Conservation (phyloP, 2,888 invertebrate genomes). For the Nematopogon swammerdamellus region DNA sequence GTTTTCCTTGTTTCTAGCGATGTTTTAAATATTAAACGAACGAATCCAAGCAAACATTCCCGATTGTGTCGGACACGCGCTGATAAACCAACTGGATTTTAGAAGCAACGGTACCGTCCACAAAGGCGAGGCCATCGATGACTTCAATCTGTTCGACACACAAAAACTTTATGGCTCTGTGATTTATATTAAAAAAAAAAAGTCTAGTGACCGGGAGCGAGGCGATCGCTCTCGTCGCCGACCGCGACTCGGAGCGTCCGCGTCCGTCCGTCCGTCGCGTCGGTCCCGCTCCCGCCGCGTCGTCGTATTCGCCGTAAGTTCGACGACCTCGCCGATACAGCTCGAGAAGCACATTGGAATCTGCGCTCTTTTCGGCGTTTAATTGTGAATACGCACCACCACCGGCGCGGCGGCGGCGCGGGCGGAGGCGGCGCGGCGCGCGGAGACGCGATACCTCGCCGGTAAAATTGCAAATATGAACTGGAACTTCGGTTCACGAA, state of each 20-base stretch:
- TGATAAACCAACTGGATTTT: no score
- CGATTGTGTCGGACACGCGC: no score
- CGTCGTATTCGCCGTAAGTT: slow-evolving; percentile 17
- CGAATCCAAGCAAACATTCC: no score
- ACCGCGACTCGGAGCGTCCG: not conserved
- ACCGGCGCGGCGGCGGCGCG: no score
- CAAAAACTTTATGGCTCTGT: not conserved
- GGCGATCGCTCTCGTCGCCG: not conserved
- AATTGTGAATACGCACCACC: slow-evolving; percentile 46
- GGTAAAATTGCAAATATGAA: not conserved
- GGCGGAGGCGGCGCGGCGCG: not conserved
- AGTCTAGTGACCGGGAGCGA: not conserved
- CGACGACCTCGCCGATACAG: slow-evolving; percentile 53
- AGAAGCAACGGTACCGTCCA: not conserved
- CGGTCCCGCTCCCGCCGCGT: no score
- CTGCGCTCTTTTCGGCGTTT: slow-evolving; percentile 52
- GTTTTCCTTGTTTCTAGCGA: no score
- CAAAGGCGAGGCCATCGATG: not conserved
- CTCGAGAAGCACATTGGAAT: slow-evolving; percentile 51
- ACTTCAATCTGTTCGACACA: not conserved
- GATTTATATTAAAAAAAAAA: not conserved
- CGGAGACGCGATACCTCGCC: not conserved
- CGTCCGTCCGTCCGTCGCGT: no score
- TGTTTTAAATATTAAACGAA: no score
- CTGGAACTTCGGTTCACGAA: no score